These are phyloP conservation scores for Thalassarche chlororhynchos DNA, from an alignment of 2,113 vertebrate species.

Conservation along the genomic window DNA sequence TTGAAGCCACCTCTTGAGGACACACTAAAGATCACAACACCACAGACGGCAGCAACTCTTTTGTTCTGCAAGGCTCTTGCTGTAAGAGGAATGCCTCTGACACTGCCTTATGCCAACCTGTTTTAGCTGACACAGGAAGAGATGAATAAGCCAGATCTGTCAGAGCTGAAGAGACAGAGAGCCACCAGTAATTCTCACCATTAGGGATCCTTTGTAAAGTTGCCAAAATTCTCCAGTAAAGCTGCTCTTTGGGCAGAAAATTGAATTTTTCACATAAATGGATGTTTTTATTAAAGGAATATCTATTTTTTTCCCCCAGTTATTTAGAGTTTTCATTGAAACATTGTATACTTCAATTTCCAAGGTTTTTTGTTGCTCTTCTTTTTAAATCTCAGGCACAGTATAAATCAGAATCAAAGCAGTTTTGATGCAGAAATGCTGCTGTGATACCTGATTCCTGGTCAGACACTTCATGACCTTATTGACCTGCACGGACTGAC, in stretches of 20 bases:
- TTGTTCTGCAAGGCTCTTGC: constrained; percentile 34
- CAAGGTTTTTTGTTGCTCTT: neutral
- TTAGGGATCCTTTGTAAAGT: neutral
- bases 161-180: constrained; percentile 53
- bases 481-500: neutral
- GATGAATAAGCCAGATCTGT: constrained; percentile 57
- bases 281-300: neutral
- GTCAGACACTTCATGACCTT: neutral
- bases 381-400: neutral
- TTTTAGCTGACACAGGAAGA: constrained; percentile 46
- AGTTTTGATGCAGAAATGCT: neutral
- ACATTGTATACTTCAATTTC: neutral
- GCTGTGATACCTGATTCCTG: neutral
- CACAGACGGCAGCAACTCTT: constrained; percentile 2
- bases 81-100: constrained; percentile 28
- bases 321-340: neutral
- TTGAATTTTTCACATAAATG: neutral
- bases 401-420: constrained; percentile 20
- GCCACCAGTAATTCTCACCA: constrained; percentile 46
- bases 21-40: neutral
- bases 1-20: neutral
- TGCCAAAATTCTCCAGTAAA: constrained; percentile 35
- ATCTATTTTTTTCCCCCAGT: neutral
- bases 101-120: constrained; percentile 49
- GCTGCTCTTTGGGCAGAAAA: neutral